phyloP scores from a whole-genome alignment of 2,113 vertebrate species.

The Desmodus rotundus region DNA sequence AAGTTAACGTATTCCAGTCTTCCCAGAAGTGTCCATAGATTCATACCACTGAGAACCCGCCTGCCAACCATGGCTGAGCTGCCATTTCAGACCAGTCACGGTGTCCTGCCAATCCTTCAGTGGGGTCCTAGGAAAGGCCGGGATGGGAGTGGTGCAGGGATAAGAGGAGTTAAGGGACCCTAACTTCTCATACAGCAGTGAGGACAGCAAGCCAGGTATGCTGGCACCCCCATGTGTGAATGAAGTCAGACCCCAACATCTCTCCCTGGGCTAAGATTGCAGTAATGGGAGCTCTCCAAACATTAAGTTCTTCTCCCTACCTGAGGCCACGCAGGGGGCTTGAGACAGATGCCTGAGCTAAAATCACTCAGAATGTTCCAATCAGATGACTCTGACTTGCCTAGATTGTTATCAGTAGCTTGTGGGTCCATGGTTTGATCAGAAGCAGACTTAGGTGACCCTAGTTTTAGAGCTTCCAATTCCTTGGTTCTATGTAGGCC shows the following conservation, averaged over 20 bases:
- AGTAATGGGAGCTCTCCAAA: background rate
- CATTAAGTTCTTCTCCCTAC: background rate
- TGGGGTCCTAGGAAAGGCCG: background rate
- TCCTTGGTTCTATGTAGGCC: background rate
- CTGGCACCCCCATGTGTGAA: background rate
- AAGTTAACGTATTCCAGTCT: background rate
- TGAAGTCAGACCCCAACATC: background rate
- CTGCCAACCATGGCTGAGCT: background rate
- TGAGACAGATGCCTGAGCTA: background rate
- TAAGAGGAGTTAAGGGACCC: background rate
- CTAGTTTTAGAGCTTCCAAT: background rate
- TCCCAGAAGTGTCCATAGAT: background rate
- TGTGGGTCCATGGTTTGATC: background rate
- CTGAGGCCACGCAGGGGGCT: background rate
- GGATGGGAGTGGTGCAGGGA: background rate
- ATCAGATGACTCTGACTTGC: background rate
- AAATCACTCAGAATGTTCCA: background rate
- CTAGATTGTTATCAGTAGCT: background rate
- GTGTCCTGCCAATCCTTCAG: background rate
- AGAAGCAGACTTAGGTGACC: background rate
- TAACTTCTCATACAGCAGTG: background rate
- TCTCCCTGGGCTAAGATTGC: background rate
- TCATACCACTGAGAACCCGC: background rate
- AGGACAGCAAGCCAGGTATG: background rate
- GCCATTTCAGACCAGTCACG: background rate